Evolutionary conservation across 1,140 invertebrate species (phyloP).

Genomic region (Diachasmimorpha longicaudata): DNA sequence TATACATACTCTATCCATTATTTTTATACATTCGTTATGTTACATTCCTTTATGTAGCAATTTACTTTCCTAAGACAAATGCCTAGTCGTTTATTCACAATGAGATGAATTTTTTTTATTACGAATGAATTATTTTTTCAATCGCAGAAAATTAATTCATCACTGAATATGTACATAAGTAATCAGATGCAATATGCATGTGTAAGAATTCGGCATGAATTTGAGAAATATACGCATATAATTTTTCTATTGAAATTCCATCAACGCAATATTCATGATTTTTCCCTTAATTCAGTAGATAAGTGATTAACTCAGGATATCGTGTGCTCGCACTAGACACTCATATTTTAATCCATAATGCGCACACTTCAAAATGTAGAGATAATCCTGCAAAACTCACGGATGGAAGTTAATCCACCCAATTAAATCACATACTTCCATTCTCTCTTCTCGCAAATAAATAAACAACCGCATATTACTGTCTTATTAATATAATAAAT

Average conservation of each 20-base stretch:
- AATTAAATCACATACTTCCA: no score
- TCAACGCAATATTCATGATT: not conserved
- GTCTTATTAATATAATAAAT: not conserved
- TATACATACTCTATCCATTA: not conserved
- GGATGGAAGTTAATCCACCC: no score
- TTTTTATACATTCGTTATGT: not conserved
- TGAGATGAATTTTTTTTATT: not conserved
- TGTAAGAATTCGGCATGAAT: not conserved
- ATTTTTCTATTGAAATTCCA: constrained; percentile 1
- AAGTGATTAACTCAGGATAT: no score
- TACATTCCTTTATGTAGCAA: not conserved
- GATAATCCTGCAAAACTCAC: no score
- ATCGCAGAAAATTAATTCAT: not conserved
- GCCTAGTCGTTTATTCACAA: not conserved
- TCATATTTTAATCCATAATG: no score
- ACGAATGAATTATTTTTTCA: not conserved
- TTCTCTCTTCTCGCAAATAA: not conserved
- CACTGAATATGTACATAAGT: not conserved
- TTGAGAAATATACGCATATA: not conserved
- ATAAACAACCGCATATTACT: not conserved
- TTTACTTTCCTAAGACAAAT: not conserved
- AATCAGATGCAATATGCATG: not conserved
- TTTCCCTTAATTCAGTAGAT: not conserved
- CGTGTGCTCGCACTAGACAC: no score
- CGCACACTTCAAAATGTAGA: no score